Conservation (phyloP, 1,140 invertebrate genomes). For the Euwallacea fornicatus region DNA sequence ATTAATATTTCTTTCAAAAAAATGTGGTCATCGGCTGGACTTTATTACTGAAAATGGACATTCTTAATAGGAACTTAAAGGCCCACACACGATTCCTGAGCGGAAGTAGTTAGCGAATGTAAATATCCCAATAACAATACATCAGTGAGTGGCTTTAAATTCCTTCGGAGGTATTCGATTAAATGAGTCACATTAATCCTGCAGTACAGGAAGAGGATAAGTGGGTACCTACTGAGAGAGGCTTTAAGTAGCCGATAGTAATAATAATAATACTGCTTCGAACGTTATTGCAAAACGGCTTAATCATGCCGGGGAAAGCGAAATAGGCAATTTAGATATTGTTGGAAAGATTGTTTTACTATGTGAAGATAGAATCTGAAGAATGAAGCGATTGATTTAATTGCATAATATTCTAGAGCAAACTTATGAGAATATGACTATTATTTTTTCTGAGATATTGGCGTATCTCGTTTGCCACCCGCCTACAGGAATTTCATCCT, state of each 20-base stretch:
- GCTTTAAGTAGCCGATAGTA: constrained; percentile 11
- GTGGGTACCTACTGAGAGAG: constrained; percentile 8
- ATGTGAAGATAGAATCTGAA: no score
- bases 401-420: no score
- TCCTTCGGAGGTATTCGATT: constrained; percentile 17
- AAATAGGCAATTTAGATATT: constrained; percentile 7
- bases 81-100: constrained; percentile 28
- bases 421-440: no score
- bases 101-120: constrained; percentile 36
- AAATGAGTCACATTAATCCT: constrained; percentile 19
- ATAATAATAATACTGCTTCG: constrained; percentile 12
- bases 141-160: constrained; percentile 21
- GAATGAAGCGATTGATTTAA: no score
- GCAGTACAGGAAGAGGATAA: constrained; percentile 24
- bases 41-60: neutral
- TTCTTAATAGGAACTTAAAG: neutral
- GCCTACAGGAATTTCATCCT: no score
- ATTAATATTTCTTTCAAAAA: neutral
- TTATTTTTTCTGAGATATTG: no score
- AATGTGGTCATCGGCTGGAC: neutral
- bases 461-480: no score
- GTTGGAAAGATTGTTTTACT: neutral
- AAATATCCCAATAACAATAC: constrained; percentile 32
- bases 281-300: constrained; percentile 8
- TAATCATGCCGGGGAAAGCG: constrained; percentile 1